Evolutionary conservation across 2,888 invertebrate species (phyloP).

Genomic region (Dinocampus coccinellae): DNA sequence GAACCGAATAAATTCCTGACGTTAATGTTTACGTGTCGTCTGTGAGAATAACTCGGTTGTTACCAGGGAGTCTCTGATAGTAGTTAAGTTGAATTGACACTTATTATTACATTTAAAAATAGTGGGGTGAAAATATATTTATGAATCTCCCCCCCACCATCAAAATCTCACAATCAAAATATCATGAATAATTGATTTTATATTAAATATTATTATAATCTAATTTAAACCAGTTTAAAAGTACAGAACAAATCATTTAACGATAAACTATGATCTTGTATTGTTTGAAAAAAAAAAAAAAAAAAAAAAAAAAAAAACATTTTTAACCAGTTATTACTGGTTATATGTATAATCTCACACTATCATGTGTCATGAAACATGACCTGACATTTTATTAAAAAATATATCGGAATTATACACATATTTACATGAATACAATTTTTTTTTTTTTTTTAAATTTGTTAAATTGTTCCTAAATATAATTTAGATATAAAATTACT

Average conservation of each 20-base stretch:
- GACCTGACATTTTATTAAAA: background rate
- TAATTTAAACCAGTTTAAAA: conserved; percentile 38
- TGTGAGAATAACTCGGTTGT: background rate
- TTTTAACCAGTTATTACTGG: conserved; percentile 29
- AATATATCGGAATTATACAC: background rate
- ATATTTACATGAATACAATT: background rate
- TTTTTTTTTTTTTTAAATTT: background rate
- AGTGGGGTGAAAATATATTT: background rate
- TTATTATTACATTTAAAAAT: background rate
- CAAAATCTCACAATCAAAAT: background rate
- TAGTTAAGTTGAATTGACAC: background rate
- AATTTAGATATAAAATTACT: background rate
- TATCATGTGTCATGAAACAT: conserved; percentile 1
- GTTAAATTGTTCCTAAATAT: background rate
- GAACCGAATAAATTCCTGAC: background rate
- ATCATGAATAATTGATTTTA: background rate
- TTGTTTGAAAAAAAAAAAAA: no score
- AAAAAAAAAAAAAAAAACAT: conserved; percentile 12
- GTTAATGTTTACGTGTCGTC: background rate
- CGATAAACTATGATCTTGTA: conserved; percentile 37
- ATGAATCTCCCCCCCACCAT: background rate
- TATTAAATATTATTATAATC: conserved; percentile 17
- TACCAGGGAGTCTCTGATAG: background rate
- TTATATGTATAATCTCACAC: conserved; percentile 6
- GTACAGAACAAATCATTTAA: conserved; percentile 38